Evolutionary conservation across 1,140 invertebrate genomes (phyloP), one percentile per base, ranked within the genome.

Genomic region (Zaprionus ghesquierei): DNA sequence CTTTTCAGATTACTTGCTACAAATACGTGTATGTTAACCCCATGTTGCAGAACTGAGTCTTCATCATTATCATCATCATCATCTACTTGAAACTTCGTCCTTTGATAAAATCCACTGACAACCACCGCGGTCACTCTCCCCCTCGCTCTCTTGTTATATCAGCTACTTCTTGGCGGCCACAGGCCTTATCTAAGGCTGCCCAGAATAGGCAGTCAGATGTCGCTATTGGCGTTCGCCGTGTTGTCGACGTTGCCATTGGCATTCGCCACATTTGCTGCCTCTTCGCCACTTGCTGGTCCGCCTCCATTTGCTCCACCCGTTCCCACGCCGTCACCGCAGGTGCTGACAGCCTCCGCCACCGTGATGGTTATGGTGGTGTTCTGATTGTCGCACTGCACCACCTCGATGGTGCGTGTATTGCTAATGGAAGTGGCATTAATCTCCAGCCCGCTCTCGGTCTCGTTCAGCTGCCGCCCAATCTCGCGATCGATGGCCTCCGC

Each of bases 161-260:
- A 65, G 50, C 65, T 66, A 69, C 44, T 81, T 51, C 46, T 46
- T 38, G 59, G 68, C 59, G 44, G 56, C 70, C 82, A 86, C 27
- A 29, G 76, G 69, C 77, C 80, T 79, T 54, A 89, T 60, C 79
- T 84, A 33, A 87, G 77, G 74, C 84, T 77, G 74, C 77, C 81
- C 69, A 91, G 61, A 55, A 91, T 91, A 61, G 90, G 90, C 82
- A 91, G 90, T 91, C 90, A 91, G 77, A 91, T 91, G 53, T 91
- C 90, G n/a, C 51, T 66, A 5, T 56, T 58, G 53, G 58, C 81
- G 44, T 70, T 70, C 38, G 60, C 69, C 38, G 55, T 68, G 38
- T 76, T 86, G 25, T 55, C 41, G 9, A 3, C 71, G 2, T 44
- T 76, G 2, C 53, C 60, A 78, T 82, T 82, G 54, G 75, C 79